phyloP scores from a whole-genome alignment of 2,797 vertebrate species.

The Chelidonichthys spinosus region DNA sequence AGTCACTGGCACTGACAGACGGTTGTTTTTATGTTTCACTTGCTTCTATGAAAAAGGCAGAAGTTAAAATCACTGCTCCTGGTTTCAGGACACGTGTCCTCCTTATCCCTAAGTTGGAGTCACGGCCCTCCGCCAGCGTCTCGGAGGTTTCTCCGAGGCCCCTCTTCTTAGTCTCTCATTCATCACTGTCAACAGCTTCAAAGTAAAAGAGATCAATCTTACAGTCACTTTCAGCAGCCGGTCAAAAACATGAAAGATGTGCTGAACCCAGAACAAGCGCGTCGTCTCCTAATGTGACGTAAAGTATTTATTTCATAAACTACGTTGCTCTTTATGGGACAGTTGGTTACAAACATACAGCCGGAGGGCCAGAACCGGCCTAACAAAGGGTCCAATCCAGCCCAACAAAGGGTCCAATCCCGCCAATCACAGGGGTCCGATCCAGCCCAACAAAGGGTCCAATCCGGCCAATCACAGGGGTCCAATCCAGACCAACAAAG shows the following conservation, averaged over 20 bases:
- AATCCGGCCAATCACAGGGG: too few species aligned
- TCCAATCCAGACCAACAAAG: too few species aligned
- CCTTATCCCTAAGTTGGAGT: conserved; percentile 19
- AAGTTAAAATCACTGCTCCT: conserved; percentile 46
- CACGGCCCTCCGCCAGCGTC: conserved; percentile 35
- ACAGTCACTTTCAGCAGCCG: neutral
- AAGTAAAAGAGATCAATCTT: conserved; percentile 24
- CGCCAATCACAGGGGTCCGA: too few species aligned
- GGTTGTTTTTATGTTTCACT: conserved; percentile 14
- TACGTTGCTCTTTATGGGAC: neutral
- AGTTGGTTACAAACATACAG: too few species aligned
- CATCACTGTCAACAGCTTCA: conserved; percentile 61
- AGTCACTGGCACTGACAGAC: conserved; percentile 57
- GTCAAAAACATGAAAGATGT: conserved; percentile 6
- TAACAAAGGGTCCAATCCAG: too few species aligned
- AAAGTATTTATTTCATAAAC: neutral
- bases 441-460: too few species aligned
- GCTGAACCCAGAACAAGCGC: neutral
- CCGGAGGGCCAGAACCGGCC: too few species aligned
- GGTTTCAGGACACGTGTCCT: conserved; percentile 47
- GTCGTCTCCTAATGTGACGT: neutral
- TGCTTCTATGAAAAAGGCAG: conserved; percentile 21
- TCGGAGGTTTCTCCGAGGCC: conserved; percentile 38
- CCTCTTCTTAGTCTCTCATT: conserved; percentile 41
- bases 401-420: too few species aligned